Base-by-base conservation (phyloP, 2,888 invertebrate species). In the Leistus spinibarbis region DNA sequence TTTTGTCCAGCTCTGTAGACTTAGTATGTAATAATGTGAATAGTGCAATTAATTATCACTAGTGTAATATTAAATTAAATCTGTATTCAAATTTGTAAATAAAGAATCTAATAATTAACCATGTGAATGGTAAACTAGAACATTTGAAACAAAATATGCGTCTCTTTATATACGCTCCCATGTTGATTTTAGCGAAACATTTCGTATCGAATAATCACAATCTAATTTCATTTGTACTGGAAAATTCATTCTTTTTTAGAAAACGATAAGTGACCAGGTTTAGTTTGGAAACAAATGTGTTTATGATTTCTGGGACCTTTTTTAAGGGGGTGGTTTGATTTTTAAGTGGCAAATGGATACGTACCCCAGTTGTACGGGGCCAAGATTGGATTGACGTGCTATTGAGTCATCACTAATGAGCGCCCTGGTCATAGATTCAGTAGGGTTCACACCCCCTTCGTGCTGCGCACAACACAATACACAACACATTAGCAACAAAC, bases 341-440 rank as follows among this genome's bases (percentile, higher is more conserved):
- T 7, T 10, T 40, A 40, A 40, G 40, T 40, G 40, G 40, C 40
- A 40, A 40, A 40, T 80, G 82, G 84, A 91, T 92, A 95, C 95
- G 90, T 95, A 96, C 95, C 96, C 96, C 89, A 96, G 91, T 89
- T 96, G 96, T 87, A 96, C 95, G 88, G 95, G 95, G 88, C 95
- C 95, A 88, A 94, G 89, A 84, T 90, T 91, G 88, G 93, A 92
- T 89, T 92, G 91, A 89, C 93, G 93, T 88, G 93, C 89, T 85
- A 90, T 89, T 86, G 89, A 92, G 90, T 96, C 95, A 89, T 96
- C 96, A 88, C 94, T 94, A 88, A 96, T 96, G 89, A 96, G 92
- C 88, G 95, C 95, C 87, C 95, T 93, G 88, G 96, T 95, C 95
- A 96, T 95, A 89, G 95, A 95, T 89, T 96, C 96, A 88, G 95